Evolutionary conservation across 2,888 invertebrate species (phyloP), one percentile per base, ranked within the genome.

Genomic region (Piscicola geometra): DNA sequence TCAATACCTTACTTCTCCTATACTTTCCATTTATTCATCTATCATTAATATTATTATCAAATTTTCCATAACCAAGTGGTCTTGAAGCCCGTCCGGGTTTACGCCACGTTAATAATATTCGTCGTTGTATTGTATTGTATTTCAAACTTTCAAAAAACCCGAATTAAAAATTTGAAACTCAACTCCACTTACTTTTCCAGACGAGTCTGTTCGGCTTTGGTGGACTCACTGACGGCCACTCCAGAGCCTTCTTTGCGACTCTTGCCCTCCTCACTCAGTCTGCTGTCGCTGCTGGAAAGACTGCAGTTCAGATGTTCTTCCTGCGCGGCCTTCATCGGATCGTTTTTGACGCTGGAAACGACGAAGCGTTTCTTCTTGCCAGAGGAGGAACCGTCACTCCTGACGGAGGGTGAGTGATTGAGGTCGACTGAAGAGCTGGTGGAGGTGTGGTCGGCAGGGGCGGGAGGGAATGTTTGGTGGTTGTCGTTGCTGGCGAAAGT

Each of bases 331-430:
- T 68, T 75, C 5, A 60, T 36, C n/a, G 77, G 74, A 60, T 75
- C 77, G 9, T 77, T 77, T 36, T 77, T 76, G 28, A 77, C 76
- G 18, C 69, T 76, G 18, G 78, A 77, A 25, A 78, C 78, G 32
- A 75, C 76, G 41, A 78, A 78, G 30, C 77, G 60, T n/a, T 75
- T 75, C 72, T 78, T 78, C 32, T 71, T 71, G 21, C 47, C 35
- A 30, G 52, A 71, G n/a, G 71, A 41, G 15, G 60, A 30, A 32
- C 28, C 36, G 5, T 25, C 60, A 5, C 12, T 25, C 71, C 52
- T 71, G 60, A 35, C 64, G 12, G 73, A 64, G 35, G 47, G 32
- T 2, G 60, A 64, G 12, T 1, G 1, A 1, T 30, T 30, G 35
- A 3, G 12, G 21, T 56, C 25, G 25, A n/a, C n/a, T 2, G 60